These are phyloP conservation scores for Nothoprocta perdicaria DNA, from an alignment of 2,113 vertebrate species.

Conservation along the genomic window DNA sequence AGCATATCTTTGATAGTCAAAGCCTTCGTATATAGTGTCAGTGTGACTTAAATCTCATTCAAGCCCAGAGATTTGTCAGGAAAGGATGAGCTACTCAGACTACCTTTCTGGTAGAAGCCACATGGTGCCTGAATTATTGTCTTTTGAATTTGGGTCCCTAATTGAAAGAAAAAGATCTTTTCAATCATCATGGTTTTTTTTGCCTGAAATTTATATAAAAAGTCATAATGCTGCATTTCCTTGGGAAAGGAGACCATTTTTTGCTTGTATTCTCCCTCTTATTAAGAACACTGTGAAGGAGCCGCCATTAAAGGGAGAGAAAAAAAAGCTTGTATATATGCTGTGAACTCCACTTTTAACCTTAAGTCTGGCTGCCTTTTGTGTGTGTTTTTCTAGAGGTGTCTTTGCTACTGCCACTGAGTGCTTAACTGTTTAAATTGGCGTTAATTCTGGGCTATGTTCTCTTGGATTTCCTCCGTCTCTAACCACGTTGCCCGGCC, in stretches of 20 bases:
- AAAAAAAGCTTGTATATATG: neutral
- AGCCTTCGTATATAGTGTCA: neutral
- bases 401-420: neutral
- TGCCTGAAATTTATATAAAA: neutral
- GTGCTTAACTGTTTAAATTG: neutral
- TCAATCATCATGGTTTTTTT: neutral
- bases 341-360: neutral
- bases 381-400: neutral
- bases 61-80: no score
- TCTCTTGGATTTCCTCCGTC: neutral
- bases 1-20: neutral
- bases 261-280: neutral
- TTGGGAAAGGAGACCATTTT: neutral
- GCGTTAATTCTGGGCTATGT: neutral
- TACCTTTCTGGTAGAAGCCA: neutral
- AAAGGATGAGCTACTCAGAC: neutral
- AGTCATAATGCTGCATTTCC: neutral
- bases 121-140: neutral
- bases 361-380: neutral
- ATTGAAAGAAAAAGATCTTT: neutral
- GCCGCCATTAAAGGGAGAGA: neutral
- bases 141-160: neutral
- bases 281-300: rapidly evolving
- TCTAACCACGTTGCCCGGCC: neutral
- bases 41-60: neutral